Percentiles rank a stretch among this genome's conserved stretches.
Evolutionary conservation across 2,113 vertebrate species (phyloP).

Genomic region (Capreolus pygargus): DNA sequence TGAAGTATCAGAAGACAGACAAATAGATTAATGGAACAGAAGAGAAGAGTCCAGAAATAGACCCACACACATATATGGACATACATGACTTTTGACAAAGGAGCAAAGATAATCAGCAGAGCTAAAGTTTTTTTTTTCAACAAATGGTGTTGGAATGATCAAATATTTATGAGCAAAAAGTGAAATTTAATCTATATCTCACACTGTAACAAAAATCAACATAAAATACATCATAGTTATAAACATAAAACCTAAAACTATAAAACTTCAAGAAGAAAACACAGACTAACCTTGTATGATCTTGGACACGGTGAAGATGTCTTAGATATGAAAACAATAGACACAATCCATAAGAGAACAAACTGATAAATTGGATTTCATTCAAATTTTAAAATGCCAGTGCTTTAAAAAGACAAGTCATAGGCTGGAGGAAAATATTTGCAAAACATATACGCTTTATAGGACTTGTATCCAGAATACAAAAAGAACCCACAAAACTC

Average conservation of each 20-base stretch:
- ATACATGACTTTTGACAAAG: not conserved
- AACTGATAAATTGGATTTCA: not conserved
- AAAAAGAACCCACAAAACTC: not conserved
- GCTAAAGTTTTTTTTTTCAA: not conserved
- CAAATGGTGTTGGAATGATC: not conserved
- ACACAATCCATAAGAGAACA: not conserved
- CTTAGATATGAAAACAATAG: not conserved
- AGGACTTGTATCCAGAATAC: not conserved
- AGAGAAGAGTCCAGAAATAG: not conserved
- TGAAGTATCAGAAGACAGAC: not conserved
- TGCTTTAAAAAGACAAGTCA: not conserved
- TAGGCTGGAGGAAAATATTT: not conserved
- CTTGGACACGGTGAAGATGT: not conserved
- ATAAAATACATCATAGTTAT: not conserved
- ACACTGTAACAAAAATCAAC: not conserved
- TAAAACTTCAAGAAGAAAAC: slow-evolving; percentile 7
- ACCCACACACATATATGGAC: not conserved
- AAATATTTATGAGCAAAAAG: not conserved
- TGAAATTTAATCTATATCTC: slow-evolving; percentile 7
- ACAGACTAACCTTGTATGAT: not conserved
- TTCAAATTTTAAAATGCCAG: slow-evolving; percentile 21
- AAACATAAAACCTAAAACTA: not conserved
- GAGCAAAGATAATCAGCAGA: not conserved
- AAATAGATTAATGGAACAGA: not conserved
- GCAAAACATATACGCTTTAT: not conserved